These are phyloP conservation scores for Hydractinia symbiolongicarpus DNA, from an alignment of 30 jellyfish, hydroid and myxozoan species.

Conservation along the genomic window DNA sequence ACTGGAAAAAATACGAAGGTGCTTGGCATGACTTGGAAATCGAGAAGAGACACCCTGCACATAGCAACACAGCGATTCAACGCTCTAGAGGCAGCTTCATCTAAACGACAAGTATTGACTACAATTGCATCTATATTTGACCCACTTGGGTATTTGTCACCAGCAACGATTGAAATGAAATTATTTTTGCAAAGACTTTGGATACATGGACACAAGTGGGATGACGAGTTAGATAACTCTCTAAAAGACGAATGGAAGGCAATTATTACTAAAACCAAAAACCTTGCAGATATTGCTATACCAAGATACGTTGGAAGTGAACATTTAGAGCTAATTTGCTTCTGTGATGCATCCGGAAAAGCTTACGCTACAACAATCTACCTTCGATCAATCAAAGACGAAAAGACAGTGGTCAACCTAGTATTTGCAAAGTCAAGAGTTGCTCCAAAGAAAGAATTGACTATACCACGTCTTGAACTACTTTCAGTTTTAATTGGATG, in stretches of 20 bases:
- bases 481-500: constrained; percentile 8
- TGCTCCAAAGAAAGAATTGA: constrained; percentile 5
- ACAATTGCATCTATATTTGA: too few relatives aligned
- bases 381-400: background rate
- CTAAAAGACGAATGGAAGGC: constrained; percentile 6
- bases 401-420: background rate
- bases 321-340: constrained; percentile 13
- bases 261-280: background rate
- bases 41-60: constrained; percentile 27
- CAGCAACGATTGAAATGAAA: constrained; percentile 13
- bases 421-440: background rate
- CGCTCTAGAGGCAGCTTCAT: background rate
- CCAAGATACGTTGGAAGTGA: constrained; percentile 29
- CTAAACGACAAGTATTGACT: constrained; percentile 31
- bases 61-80: constrained; percentile 20
- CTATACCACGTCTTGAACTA: constrained; percentile 3
- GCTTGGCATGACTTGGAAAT: constrained; percentile 42
- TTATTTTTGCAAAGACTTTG: constrained; percentile 32
- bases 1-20: background rate
- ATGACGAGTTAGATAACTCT: constrained; percentile 1
- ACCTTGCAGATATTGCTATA: constrained; percentile 1
- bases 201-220: constrained; percentile 34
- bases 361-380: background rate
- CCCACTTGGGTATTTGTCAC: constrained; percentile 31
- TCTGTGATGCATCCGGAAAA: constrained; percentile 7